A percentile compares a stretch with the other conserved stretches of the same genome.
phyloP scores from a whole-genome alignment of 2,888 invertebrate species.

The Pyrochroa serraticornis region DNA sequence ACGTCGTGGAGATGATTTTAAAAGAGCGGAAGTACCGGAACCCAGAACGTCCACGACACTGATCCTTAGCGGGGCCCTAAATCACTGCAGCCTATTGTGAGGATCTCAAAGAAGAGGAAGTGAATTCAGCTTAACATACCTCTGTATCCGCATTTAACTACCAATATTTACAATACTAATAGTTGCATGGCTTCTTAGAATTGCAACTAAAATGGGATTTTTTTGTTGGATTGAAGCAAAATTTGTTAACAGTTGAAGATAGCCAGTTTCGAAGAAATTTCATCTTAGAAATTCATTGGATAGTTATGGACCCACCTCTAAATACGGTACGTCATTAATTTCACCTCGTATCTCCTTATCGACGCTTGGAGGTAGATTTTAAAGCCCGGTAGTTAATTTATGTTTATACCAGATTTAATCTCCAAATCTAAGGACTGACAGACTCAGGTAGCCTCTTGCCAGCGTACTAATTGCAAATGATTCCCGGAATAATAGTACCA shows the following conservation, averaged over 20 bases:
- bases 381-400: conserved; percentile 45
- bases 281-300: conserved; percentile 31
- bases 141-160: conserved; percentile 34
- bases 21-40: conserved; percentile 47
- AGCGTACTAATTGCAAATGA: conserved; percentile 32
- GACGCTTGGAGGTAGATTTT: conserved; percentile 38
- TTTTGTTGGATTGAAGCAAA: conserved; percentile 33
- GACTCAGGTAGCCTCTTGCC: conserved; percentile 30
- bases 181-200: conserved; percentile 33
- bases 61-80: conserved; percentile 42
- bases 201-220: conserved; percentile 8
- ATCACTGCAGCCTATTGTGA: conserved; percentile 42
- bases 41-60: conserved; percentile 40
- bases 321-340: conserved; percentile 41
- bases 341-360: conserved; percentile 38
- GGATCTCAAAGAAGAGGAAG: conserved; percentile 46
- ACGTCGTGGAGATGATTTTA: conserved; percentile 29
- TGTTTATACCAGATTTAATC: conserved; percentile 35
- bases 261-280: conserved; percentile 24
- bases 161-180: conserved; percentile 37
- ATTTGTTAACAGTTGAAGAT: conserved; percentile 24
- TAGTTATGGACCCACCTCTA: conserved; percentile 36
- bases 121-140: conserved; percentile 38
- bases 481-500: conserved; percentile 26
- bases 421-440: conserved; percentile 32